phyloP scores from a whole-genome alignment of 2,797 vertebrate genomes.

The Gymnopithys bicolor region DNA sequence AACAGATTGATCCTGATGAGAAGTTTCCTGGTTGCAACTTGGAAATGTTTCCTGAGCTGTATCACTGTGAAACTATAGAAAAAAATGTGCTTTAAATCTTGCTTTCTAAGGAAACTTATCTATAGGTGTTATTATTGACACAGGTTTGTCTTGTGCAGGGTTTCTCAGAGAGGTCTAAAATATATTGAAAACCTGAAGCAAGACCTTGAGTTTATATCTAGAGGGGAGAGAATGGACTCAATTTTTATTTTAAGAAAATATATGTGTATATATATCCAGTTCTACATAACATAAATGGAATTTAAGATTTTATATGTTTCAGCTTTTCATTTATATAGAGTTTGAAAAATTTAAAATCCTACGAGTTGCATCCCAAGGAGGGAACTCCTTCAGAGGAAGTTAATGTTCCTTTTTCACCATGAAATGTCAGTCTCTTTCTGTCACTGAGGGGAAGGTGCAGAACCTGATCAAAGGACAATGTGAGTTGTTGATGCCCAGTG shows the following conservation, averaged over 20 bases:
- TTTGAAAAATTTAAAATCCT: background rate
- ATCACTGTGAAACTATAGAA: constrained; percentile 1
- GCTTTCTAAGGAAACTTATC: background rate
- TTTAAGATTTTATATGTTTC: constrained; percentile 10
- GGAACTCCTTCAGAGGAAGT: background rate
- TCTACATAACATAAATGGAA: background rate
- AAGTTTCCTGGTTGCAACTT: background rate
- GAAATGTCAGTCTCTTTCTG: background rate
- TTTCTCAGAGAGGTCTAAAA: background rate
- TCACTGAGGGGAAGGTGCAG: background rate
- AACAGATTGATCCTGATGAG: background rate
- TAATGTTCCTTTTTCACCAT: background rate
- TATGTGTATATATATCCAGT: background rate
- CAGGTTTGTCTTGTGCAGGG: background rate
- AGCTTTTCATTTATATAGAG: background rate
- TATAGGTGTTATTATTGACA: background rate
- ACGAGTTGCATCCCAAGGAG: background rate
- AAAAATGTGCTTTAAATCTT: background rate
- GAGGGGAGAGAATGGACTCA: background rate
- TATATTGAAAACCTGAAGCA: background rate
- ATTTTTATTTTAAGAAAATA: background rate
- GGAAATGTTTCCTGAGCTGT: background rate
- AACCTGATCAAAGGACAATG: background rate
- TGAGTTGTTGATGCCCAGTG: background rate
- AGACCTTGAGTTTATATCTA: background rate